Conservation (phyloP, 1,140 invertebrate species). For the Colletes gigas region DNA sequence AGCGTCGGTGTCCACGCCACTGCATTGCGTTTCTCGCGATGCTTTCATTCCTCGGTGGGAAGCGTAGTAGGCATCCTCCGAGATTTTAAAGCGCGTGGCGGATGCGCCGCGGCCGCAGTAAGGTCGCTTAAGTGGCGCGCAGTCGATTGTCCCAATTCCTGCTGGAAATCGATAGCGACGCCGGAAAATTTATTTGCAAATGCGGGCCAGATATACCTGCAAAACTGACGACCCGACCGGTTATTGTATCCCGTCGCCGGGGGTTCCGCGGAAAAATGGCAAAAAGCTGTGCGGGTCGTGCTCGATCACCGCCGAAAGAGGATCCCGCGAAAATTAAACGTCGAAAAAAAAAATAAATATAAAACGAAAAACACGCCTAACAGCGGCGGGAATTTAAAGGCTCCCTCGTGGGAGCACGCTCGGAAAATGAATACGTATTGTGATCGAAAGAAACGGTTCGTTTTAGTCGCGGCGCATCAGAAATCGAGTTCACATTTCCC, state of each 20-base stretch:
- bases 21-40: background rate
- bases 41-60: background rate
- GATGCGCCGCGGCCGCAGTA: conserved; percentile 1
- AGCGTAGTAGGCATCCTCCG: conserved; percentile 18
- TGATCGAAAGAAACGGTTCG: conserved; percentile 2
- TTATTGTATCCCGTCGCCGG: background rate
- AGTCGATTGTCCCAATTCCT: conserved; percentile 65
- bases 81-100: conserved; percentile 1
- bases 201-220: conserved; percentile 13
- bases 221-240: conserved; percentile 16
- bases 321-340: conserved; percentile 1
- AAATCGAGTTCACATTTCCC: background rate
- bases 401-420: background rate
- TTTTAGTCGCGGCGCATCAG: background rate
- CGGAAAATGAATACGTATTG: conserved; percentile 14
- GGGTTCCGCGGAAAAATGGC: background rate
- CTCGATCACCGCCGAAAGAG: background rate
- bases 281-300: background rate
- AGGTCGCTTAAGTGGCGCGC: conserved; percentile 35
- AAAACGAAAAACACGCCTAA: too few relatives aligned
- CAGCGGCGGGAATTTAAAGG: background rate
- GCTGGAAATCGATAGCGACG: conserved; percentile 59
- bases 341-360: background rate
- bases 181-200: conserved; percentile 63
- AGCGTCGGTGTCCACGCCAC: background rate